These are phyloP conservation scores for Galerucella nymphaeae DNA, from an alignment of 2,888 invertebrate genomes.

Conservation along the genomic window DNA sequence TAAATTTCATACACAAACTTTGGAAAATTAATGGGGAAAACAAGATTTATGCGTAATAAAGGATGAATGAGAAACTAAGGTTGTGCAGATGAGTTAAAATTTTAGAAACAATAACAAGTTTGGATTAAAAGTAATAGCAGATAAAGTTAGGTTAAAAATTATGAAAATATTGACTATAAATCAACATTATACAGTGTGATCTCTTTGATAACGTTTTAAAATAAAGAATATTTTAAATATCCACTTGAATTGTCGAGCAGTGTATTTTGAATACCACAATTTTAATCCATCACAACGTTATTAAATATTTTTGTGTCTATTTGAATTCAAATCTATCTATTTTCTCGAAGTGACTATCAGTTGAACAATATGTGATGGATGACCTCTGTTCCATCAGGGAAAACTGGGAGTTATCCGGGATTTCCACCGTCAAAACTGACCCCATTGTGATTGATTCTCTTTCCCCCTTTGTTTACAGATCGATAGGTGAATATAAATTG, in stretches of 20 bases:
- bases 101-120: too few relatives aligned
- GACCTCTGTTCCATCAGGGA: conserved; percentile 35
- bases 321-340: conserved; percentile 1
- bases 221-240: too few relatives aligned
- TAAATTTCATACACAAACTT: neutral
- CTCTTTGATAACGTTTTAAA: too few relatives aligned
- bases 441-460: conserved; percentile 24
- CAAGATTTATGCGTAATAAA: neutral
- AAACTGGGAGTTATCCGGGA: conserved; percentile 30
- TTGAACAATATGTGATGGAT: conserved; percentile 31
- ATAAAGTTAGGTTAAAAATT: too few relatives aligned
- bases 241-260: too few relatives aligned
- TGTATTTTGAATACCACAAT: too few relatives aligned
- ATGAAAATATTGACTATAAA: too few relatives aligned
- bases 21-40: neutral
- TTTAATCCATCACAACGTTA: neutral
- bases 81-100: too few relatives aligned
- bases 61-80: neutral
- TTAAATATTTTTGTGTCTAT: neutral
- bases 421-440: conserved; percentile 30
- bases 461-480: conserved; percentile 21
- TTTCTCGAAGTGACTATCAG: conserved; percentile 29
- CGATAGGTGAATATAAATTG: conserved; percentile 30
- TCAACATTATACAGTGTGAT: too few relatives aligned
- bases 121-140: too few relatives aligned